A percentile compares a stretch with the other conserved stretches of the same genome.
phyloP scores from a whole-genome alignment of 2,113 vertebrate genomes.

The Argyrosomus japonicus region DNA sequence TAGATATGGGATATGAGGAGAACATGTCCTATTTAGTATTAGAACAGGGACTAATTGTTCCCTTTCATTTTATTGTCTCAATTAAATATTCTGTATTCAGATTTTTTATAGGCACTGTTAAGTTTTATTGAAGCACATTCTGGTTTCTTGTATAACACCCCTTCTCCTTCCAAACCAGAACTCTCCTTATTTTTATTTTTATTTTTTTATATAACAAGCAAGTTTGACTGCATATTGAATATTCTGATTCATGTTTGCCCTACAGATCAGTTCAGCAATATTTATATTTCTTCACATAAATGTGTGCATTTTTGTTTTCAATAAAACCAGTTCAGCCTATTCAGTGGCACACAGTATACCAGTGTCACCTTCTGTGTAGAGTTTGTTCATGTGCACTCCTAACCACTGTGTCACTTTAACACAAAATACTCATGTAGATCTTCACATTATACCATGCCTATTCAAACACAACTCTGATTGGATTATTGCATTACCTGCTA shows the following conservation, averaged over 20 bases:
- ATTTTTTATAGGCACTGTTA: not conserved
- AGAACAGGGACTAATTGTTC: not conserved
- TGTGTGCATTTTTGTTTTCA: not conserved
- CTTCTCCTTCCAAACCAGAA: not conserved
- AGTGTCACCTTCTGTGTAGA: not conserved
- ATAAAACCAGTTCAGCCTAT: not conserved
- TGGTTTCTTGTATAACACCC: not conserved
- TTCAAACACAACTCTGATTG: not conserved
- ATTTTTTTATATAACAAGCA: not conserved
- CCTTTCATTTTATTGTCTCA: not conserved
- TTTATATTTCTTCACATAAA: not conserved
- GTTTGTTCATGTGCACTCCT: not conserved
- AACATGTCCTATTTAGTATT: not conserved
- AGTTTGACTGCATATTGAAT: not conserved
- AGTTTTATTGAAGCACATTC: not conserved
- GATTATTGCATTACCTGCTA: not conserved
- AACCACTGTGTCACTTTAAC: not conserved
- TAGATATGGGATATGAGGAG: not conserved
- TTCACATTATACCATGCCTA: not conserved
- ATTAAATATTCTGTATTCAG: not conserved
- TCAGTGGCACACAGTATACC: not conserved
- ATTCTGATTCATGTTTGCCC: not conserved
- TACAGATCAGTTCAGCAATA: not conserved
- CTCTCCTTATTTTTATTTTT: not conserved
- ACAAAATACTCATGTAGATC: not conserved